Conservation (phyloP, 2,888 invertebrate species). For the Apantesis nais region DNA sequence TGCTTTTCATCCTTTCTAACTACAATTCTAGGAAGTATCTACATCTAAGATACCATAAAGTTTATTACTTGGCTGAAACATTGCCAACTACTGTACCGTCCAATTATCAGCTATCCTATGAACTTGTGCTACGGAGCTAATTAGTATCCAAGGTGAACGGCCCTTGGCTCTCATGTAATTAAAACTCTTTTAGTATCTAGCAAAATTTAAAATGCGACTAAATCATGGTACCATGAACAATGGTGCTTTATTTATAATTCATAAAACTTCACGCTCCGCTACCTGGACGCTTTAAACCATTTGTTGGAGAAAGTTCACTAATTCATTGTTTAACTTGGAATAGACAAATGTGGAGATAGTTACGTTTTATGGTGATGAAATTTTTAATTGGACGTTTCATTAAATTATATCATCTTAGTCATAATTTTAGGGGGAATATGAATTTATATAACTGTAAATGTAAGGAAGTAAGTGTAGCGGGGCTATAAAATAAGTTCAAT, state of each 20-base stretch:
- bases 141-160: slow-evolving; percentile 55
- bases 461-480: slow-evolving; percentile 19
- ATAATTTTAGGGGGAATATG: slow-evolving; percentile 31
- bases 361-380: slow-evolving; percentile 30
- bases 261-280: slow-evolving; percentile 59
- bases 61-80: slow-evolving; percentile 27
- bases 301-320: slow-evolving; percentile 48
- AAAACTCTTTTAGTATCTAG: slow-evolving; percentile 56
- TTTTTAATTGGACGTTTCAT: slow-evolving; percentile 34
- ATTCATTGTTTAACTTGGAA: slow-evolving; percentile 48
- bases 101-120: slow-evolving; percentile 48
- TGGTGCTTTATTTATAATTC: slow-evolving; percentile 63
- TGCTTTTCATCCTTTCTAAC: slow-evolving; percentile 10
- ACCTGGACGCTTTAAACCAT: slow-evolving; percentile 41
- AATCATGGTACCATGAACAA: slow-evolving; percentile 57
- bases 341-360: slow-evolving; percentile 44
- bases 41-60: slow-evolving; percentile 17
- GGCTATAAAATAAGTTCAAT: slow-evolving; percentile 24
- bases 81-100: slow-evolving; percentile 23
- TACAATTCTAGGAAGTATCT: slow-evolving; percentile 15
- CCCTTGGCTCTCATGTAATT: slow-evolving; percentile 51
- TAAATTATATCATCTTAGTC: slow-evolving; percentile 17
- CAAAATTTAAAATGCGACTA: slow-evolving; percentile 58
- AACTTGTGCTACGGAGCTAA: slow-evolving; percentile 41
- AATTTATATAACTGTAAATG: slow-evolving; percentile 20